A percentile compares a stretch with the other conserved stretches of the same genome.
Evolutionary conservation across 2,113 vertebrate genomes (phyloP).

Genomic region (Pangasianodon gigas): DNA sequence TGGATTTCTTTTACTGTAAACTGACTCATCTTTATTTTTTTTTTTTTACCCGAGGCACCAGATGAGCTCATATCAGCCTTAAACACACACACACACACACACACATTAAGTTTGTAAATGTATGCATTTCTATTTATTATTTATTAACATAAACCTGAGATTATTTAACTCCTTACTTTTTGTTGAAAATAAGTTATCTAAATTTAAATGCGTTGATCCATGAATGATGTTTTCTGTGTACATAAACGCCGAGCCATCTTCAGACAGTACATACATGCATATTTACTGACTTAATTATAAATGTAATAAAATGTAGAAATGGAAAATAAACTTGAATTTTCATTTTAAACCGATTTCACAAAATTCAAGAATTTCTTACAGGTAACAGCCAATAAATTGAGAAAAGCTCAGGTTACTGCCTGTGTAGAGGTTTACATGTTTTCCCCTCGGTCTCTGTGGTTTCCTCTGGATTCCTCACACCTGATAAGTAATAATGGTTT

Average conservation of each 20-base stretch:
- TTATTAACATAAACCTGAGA: neutral
- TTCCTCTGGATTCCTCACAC: neutral
- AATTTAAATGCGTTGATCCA: no score
- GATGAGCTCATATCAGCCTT: neutral
- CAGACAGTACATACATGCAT: neutral
- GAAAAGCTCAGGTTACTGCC: neutral
- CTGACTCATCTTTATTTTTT: neutral
- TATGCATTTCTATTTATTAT: neutral
- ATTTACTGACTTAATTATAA: neutral
- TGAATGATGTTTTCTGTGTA: no score
- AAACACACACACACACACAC: neutral
- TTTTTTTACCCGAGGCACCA: neutral
- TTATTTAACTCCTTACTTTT: neutral
- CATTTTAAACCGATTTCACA: no score
- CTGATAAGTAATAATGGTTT: neutral
- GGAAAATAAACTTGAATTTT: neutral
- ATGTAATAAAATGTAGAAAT: neutral
- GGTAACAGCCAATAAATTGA: neutral
- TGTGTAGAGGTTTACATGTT: neutral
- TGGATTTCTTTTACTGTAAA: neutral
- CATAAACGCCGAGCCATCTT: no score
- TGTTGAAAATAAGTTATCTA: no score
- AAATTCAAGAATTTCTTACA: neutral
- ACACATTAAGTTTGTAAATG: neutral
- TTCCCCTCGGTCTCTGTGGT: neutral